Conservation (phyloP, 2,113 vertebrate genomes). For the Puntigrus tetrazona region DNA sequence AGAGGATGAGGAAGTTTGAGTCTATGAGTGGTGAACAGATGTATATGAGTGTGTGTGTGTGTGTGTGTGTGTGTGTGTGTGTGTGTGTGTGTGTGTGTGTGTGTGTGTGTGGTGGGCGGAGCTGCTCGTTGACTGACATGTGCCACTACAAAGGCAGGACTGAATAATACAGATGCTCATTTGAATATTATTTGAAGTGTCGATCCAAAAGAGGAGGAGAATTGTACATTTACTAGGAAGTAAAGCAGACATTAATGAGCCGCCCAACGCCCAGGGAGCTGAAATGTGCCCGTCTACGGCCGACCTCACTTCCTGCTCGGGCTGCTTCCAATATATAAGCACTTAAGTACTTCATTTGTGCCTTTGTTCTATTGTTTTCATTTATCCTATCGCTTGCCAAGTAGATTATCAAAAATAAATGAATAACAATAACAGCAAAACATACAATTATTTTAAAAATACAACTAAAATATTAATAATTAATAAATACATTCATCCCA, state of each 20-base stretch:
- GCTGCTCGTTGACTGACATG: slow-evolving; percentile 38
- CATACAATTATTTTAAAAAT: no score
- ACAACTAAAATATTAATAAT: not conserved
- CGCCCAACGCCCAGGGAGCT: not conserved
- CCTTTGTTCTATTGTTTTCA: not conserved
- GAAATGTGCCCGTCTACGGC: not conserved
- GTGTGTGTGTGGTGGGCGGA: not conserved
- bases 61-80: not conserved
- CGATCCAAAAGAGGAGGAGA: slow-evolving; percentile 42
- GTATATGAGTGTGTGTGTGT: slow-evolving; percentile 19
- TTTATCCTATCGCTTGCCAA: not conserved
- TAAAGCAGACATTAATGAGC: slow-evolving; percentile 46
- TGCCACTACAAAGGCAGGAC: slow-evolving; percentile 45
- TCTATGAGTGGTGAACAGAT: slow-evolving; percentile 35
- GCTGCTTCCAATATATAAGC: not conserved
- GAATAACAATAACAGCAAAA: not conserved
- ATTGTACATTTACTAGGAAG: slow-evolving; percentile 44
- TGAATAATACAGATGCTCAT: slow-evolving; percentile 51
- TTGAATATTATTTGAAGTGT: slow-evolving; percentile 53
- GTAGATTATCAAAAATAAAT: not conserved
- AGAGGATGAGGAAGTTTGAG: not conserved
- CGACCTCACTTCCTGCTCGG: not conserved
- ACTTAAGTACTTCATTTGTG: not conserved
- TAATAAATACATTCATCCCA: not conserved
- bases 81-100: not conserved